Base-by-base conservation (phyloP, 2,113 vertebrate genomes). In the Ictidomys tridecemlineatus region DNA sequence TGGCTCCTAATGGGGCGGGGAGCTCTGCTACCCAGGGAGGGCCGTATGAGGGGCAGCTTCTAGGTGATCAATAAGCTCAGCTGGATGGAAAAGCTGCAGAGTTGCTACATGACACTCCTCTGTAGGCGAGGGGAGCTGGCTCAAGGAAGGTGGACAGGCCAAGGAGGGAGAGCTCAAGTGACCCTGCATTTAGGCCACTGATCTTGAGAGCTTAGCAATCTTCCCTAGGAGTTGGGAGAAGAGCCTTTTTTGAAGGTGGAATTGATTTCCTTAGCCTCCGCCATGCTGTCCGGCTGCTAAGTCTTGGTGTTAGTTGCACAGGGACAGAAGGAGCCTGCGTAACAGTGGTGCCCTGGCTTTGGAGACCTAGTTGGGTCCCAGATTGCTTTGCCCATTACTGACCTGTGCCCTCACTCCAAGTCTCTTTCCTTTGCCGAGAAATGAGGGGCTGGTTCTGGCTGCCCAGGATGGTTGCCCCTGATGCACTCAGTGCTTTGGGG, bases 51-150 rank as follows among this genome's bases (percentile, higher is more conserved):
- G 72, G 61, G 93, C 73, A 93, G 80, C 91, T 97, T 87, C 80
- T 89, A 42, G 45, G 24, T 84, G 85, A 93, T 98, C 97, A 65
- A n/a, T 98, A 92, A 92, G 61, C 1, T 45, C 42, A 53, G 56
- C 13, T 2, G n/a, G 80, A 51, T 4, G 37, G 78, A 95, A 94
- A 69, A 37, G n/a, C 83, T 51, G 70, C 3, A 14, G n/a, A 45
- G 17, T 87, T 8, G 11, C 93, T 8, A 2, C 0, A 9, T 1
- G 0, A 4, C 91, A n/a, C 20, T 90, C 61, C 42, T 72, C 84
- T 39, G 4, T 26, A 11, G 24, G 20, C 2, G 6, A 76, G 86
- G 72, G 2, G 58, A 92, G 74, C 76, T 0, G 2, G 56, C 93
- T 42, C 91, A 24, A 63, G 53, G 39, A 42, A 11, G 34, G 53